Base-by-base conservation (phyloP, 1,140 invertebrate genomes). In the Sitobion miscanthi region DNA sequence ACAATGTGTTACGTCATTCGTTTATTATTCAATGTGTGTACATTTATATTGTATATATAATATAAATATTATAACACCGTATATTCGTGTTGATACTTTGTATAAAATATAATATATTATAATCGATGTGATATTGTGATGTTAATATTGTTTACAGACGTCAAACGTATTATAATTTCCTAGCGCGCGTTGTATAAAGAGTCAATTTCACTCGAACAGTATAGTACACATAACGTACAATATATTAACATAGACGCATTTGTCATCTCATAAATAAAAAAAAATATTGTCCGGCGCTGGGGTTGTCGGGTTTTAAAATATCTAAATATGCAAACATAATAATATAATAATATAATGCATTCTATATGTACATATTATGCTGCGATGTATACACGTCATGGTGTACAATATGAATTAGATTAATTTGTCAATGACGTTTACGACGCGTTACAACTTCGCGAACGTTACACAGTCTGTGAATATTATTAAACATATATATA, bases 341-440 rank as follows among this genome's bases (percentile, higher is more conserved):
- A 62, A 52, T 52, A 17, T 52, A 52, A 54, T 77, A 77, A 77
- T 77, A 77, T n/a, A 35, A n/a, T n/a, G n/a, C 62, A 3, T 77
- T 77, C 11, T 77, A 77, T 77, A 77, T n/a, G 62, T 77, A 77
- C 62, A n/a, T 17, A 69, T n/a, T n/a, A 69, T 69, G n/a, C 30
- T n/a, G 30, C 20, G 52, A 54, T 54, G n/a, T 77, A n/a, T 77
- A 77, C 62, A 77, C 62, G 6, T 30, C 30, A 35, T 77, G 21
- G 21, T 54, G 62, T n/a, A 77, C 30, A 77, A 77, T 38, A 38
- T n/a, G 62, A 77, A 77, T 77, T 77, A 77, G 62, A 77, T 77
- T 77, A 77, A 77, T 77, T 77, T 77, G 62, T 77, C 62, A 77
- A 77, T 77, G 62, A 77, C 62, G 62, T 77, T 77, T 77, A 77